Percentiles rank a stretch among this genome's conserved stretches.
phyloP scores from a whole-genome alignment of 1,140 invertebrate species.

The Prorops nasuta region DNA sequence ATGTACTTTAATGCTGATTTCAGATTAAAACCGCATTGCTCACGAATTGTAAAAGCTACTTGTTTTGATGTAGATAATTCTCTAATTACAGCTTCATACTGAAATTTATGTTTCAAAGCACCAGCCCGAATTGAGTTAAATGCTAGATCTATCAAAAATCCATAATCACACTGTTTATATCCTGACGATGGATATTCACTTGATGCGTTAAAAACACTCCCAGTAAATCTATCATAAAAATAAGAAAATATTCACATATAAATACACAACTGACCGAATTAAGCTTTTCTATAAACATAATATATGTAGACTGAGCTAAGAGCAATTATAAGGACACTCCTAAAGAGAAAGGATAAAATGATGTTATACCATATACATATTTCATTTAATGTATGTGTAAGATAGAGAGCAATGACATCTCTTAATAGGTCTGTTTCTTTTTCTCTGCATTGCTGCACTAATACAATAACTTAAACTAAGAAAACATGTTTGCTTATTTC shows the following conservation, averaged over 20 bases:
- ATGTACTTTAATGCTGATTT: constrained; percentile 83
- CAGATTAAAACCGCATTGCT: constrained; percentile 80
- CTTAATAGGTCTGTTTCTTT: no score
- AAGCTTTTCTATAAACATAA: no score
- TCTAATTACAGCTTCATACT: constrained; percentile 80
- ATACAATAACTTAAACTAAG: no score
- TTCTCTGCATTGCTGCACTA: no score
- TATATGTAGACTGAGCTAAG: no score
- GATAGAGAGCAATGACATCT: no score
- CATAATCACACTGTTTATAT: constrained; percentile 68
- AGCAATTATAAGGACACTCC: no score
- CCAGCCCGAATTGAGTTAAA: constrained; percentile 61
- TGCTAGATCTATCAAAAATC: constrained; percentile 65
- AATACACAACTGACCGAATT: no score
- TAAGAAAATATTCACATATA: not conserved
- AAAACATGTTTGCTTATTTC: no score
- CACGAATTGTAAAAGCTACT: constrained; percentile 75
- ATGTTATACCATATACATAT: no score
- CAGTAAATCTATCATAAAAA: constrained; percentile 60
- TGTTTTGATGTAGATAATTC: constrained; percentile 66
- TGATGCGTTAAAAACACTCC: constrained; percentile 69
- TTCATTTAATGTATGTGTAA: no score
- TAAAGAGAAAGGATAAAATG: no score
- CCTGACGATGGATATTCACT: constrained; percentile 79
- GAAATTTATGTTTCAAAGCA: constrained; percentile 70